Evolutionary conservation across 2,797 vertebrate genomes (phyloP).

Genomic region (Sparidentex hasta): DNA sequence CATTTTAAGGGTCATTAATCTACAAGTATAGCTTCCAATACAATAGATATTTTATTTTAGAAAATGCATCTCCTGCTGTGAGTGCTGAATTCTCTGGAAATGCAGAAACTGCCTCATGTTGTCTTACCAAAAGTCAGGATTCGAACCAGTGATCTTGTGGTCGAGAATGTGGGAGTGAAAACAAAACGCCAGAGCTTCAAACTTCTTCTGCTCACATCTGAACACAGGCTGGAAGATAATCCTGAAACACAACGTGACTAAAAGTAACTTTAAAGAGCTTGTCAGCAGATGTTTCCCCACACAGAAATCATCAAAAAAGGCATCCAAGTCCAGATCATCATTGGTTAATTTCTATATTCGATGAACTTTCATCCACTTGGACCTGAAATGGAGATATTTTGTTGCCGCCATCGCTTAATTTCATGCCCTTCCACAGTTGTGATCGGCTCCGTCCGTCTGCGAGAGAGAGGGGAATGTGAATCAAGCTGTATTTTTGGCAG

Average conservation of each 20-base stretch:
- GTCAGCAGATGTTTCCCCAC: too few species aligned
- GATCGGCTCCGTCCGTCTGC: slow-evolving; percentile 33
- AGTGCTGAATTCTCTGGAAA: too few species aligned
- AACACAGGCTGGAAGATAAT: neutral
- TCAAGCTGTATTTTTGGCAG: slow-evolving; percentile 45
- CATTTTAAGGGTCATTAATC: too few species aligned
- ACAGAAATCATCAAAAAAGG: too few species aligned
- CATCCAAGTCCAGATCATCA: neutral
- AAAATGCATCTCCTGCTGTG: too few species aligned
- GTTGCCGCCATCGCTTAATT: slow-evolving; percentile 14
- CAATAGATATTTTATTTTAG: too few species aligned
- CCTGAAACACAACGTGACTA: neutral
- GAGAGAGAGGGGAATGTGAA: neutral
- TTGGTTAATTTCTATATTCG: neutral
- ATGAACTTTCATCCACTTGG: neutral
- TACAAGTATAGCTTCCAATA: too few species aligned
- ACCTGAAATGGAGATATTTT: neutral
- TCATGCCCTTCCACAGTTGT: slow-evolving; percentile 17
- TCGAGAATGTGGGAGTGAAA: too few species aligned
- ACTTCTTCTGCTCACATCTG: neutral
- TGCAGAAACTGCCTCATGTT: too few species aligned
- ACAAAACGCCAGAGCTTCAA: too few species aligned
- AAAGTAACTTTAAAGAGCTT: neutral
- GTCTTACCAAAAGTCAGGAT: too few species aligned
- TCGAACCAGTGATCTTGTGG: too few species aligned